Evolutionary conservation across 2,888 invertebrate species (phyloP), one percentile per base, ranked within the genome.

Genomic region (Mantis religiosa): DNA sequence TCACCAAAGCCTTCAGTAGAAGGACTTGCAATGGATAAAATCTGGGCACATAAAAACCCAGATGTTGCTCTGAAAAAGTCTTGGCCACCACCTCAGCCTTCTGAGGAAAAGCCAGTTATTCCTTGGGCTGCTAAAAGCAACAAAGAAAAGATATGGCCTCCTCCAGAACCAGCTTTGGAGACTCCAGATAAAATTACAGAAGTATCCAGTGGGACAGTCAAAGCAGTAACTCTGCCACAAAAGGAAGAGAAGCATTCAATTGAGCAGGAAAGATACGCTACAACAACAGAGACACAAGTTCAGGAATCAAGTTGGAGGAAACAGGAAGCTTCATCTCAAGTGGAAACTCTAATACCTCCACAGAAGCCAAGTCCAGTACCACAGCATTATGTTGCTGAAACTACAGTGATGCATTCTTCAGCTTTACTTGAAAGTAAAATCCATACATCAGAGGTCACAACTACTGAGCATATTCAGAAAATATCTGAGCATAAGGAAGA

Each of bases 11-110:
- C 96, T 14, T 96, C 96, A 4, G 94, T 94, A 0, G 95, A 96
- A 92, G 96, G 94, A 1, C 91, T 96, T 84, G 94, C 95, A 89
- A 96, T 96, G 96, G 96, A 96, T 91, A 96, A 95, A 92, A 93
- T 95, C 0, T 96, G 96, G 96, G 94, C 95, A 4, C 94, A 94
- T 89, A 94, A 94, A 91, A 93, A 93, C 90, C 92, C 92, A 20
- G 92, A 93, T 47, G 93, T 93, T 0, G 92, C 93, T 71, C 92
- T 93, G n/a, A 93, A 94, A 89, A 94, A 94, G 90, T 93, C 94
- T 1, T 95, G 94, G 94, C 94, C 94, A n/a, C 94, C 94, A 81
- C 92, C 91, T 90, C 92, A 92, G 90, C 91, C 91, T 88, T 91
- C 91, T 41, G 91, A 92, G 91, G 92, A 91, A 90, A 92, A 91